These are phyloP conservation scores for rabbit (Oryctolagus cuniculus) DNA, from an alignment of 2,113 vertebrate genomes.

Conservation along the genomic window DNA sequence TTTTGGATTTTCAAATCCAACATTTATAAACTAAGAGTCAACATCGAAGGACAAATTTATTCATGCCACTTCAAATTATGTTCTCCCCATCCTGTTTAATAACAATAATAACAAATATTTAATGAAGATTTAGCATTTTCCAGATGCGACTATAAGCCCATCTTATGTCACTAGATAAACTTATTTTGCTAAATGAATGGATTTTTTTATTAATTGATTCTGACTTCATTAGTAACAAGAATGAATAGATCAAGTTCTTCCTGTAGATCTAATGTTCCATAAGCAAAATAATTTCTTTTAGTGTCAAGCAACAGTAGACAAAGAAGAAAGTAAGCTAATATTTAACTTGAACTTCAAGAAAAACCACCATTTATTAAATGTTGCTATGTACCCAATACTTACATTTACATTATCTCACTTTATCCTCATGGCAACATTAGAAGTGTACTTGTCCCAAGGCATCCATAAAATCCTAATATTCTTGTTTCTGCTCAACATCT, in stretches of 20 bases:
- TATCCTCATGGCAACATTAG: background rate
- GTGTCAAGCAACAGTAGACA: slow-evolving; percentile 13
- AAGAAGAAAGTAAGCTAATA: slow-evolving; percentile 30
- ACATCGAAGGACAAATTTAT: background rate
- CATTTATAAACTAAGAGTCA: background rate
- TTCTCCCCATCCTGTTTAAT: background rate
- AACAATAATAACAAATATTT: slow-evolving; percentile 46
- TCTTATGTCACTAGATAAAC: slow-evolving; percentile 42
- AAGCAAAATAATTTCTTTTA: slow-evolving; percentile 29
- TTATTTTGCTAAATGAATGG: slow-evolving; percentile 20
- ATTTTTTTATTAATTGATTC: slow-evolving; percentile 46
- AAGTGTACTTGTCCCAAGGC: background rate
- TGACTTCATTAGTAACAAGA: slow-evolving; percentile 60
- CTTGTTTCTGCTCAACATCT: background rate
- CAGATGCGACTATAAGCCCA: slow-evolving; percentile 8
- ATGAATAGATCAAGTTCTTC: slow-evolving; percentile 12
- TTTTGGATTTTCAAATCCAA: slow-evolving; percentile 8
- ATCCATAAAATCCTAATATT: background rate
- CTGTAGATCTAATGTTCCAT: background rate
- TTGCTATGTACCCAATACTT: background rate
- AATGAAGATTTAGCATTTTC: slow-evolving; percentile 36
- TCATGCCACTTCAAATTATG: background rate
- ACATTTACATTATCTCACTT: background rate
- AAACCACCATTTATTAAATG: background rate
- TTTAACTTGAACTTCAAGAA: slow-evolving; percentile 5